Percentiles rank a stretch among this genome's conserved stretches.
phyloP scores from a whole-genome alignment of 2,888 invertebrate species.

The Neocrepidodera transversa region DNA sequence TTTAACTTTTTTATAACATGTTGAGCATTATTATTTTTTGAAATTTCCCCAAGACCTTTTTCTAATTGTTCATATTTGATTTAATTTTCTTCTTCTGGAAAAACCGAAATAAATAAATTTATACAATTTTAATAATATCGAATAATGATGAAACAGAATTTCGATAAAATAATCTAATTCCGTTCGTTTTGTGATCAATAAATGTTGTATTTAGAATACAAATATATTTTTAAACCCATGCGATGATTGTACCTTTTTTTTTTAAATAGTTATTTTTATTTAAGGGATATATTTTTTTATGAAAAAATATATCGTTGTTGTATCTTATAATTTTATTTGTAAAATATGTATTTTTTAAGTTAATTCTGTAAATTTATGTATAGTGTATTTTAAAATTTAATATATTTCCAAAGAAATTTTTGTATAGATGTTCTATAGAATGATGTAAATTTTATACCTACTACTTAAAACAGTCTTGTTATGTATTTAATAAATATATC shows the following conservation, averaged over 20 bases:
- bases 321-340: constrained; percentile 58
- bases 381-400: constrained; percentile 57
- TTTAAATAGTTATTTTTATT: constrained; percentile 47
- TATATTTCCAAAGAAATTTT: constrained; percentile 59
- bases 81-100: too few relatives aligned
- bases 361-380: constrained; percentile 56
- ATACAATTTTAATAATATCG: too few relatives aligned
- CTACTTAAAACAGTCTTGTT: constrained; percentile 59
- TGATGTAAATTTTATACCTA: constrained; percentile 60
- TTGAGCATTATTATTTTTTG: too few relatives aligned
- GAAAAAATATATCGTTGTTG: constrained; percentile 57
- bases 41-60: too few relatives aligned
- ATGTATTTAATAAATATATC: constrained; percentile 58
- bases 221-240: constrained; percentile 53
- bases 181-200: constrained; percentile 60
- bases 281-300: constrained; percentile 56
- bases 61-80: too few relatives aligned
- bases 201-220: constrained; percentile 55
- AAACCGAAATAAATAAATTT: too few relatives aligned
- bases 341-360: constrained; percentile 52
- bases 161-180: constrained; percentile 46
- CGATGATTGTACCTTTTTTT: constrained; percentile 56
- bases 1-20: too few relatives aligned
- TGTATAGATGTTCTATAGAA: constrained; percentile 51
- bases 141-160: neutral